phyloP scores from a whole-genome alignment of 2,797 vertebrate genomes.

The Crenichthys baileyi region DNA sequence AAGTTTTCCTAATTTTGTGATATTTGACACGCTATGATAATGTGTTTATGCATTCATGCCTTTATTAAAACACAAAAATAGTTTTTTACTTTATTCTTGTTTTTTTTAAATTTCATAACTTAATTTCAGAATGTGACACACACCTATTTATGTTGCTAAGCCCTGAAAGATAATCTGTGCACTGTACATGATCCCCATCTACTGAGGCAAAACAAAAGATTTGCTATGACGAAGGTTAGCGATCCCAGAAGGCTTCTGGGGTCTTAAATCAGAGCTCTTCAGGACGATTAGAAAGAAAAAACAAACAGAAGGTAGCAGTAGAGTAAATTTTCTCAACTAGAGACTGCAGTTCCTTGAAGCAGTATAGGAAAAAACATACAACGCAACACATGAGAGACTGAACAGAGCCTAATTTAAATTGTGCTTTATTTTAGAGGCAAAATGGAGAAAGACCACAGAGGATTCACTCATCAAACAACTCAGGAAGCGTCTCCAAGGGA shows the following conservation, averaged over 20 bases:
- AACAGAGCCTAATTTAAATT: constrained; percentile 73
- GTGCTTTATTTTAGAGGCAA: constrained; percentile 72
- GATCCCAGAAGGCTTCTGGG: constrained; percentile 52
- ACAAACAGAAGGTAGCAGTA: constrained; percentile 48
- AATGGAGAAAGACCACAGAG: constrained; percentile 71
- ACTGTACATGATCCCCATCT: constrained; percentile 25
- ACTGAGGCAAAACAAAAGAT: background rate
- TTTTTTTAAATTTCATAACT: background rate
- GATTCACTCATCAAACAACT: constrained; percentile 77
- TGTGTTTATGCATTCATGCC: background rate
- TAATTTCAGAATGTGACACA: constrained; percentile 19
- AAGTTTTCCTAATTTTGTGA: too few species aligned
- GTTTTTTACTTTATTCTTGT: background rate
- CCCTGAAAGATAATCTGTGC: constrained; percentile 12
- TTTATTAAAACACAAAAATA: background rate
- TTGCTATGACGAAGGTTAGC: constrained; percentile 35
- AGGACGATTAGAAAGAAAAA: constrained; percentile 61
- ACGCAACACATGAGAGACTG: constrained; percentile 62
- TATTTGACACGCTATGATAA: background rate
- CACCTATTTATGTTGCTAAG: background rate
- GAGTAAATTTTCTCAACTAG: constrained; percentile 46
- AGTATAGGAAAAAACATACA: constrained; percentile 27
- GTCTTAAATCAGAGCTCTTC: constrained; percentile 53
- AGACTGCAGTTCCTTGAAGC: constrained; percentile 62
- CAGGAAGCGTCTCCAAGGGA: constrained; percentile 62